These are phyloP conservation scores for Colius striatus DNA, from an alignment of 2,113 vertebrate genomes.

Conservation along the genomic window DNA sequence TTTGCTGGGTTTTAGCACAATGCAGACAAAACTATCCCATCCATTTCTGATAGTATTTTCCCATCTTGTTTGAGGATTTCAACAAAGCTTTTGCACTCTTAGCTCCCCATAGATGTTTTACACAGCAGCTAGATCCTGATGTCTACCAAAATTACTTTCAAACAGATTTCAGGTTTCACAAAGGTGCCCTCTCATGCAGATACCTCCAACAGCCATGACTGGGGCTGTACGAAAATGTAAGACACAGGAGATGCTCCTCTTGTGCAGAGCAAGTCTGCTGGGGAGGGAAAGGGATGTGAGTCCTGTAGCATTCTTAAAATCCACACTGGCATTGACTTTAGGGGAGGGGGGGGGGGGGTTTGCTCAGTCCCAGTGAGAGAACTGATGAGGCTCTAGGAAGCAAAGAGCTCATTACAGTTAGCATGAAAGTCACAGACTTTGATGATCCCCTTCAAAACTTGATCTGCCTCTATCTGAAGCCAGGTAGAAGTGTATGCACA, in stretches of 20 bases:
- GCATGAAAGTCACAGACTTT: background rate
- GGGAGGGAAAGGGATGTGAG: background rate
- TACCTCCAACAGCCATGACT: background rate
- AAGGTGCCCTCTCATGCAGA: fast-evolving
- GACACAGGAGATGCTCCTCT: background rate
- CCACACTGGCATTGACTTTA: background rate
- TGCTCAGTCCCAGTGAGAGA: background rate
- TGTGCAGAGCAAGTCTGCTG: too few relatives aligned
- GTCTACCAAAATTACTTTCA: background rate
- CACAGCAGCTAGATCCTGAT: background rate
- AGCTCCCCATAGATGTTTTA: background rate
- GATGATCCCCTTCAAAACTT: background rate
- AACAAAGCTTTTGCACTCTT: background rate
- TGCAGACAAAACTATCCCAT: background rate
- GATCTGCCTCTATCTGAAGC: background rate
- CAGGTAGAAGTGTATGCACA: too few relatives aligned
- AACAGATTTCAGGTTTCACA: background rate
- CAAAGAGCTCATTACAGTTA: fast-evolving
- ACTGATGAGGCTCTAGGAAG: background rate
- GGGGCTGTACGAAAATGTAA: background rate
- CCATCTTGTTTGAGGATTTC: background rate
- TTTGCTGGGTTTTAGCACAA: background rate
- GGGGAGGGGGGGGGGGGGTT: background rate
- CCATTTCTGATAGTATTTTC: background rate
- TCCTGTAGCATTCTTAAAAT: background rate